Conservation (phyloP, 2,797 vertebrate species). For the Myoxocephalus aenaeus region DNA sequence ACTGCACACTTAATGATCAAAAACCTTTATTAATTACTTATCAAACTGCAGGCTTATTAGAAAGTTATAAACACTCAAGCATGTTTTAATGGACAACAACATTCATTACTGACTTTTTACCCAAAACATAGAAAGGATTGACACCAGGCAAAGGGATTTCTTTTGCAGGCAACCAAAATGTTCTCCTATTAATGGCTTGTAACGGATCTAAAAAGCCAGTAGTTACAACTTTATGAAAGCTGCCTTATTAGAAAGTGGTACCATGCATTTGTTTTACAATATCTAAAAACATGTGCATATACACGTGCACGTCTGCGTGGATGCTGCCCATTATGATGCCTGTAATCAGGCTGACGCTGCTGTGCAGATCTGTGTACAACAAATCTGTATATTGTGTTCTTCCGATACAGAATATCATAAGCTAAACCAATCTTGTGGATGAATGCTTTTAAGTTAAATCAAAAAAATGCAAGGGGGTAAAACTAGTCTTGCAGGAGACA, state of each 20-base stretch:
- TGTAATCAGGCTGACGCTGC: conserved; percentile 57
- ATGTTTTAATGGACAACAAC: neutral
- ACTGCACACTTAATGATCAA: neutral
- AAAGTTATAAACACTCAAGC: neutral
- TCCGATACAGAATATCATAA: conserved; percentile 69
- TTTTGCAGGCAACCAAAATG: neutral
- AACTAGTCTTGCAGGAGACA: conserved; percentile 82
- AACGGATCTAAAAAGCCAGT: neutral
- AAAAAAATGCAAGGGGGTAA: conserved; percentile 72
- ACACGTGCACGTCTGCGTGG: conserved; percentile 10
- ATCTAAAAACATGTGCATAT: conserved; percentile 19
- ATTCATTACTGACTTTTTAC: neutral
- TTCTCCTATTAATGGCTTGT: neutral
- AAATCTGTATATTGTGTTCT: conserved; percentile 66
- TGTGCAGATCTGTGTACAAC: conserved; percentile 30
- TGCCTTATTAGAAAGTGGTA: neutral
- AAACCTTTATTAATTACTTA: neutral
- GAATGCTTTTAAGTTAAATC: conserved; percentile 79
- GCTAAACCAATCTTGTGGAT: conserved; percentile 82
- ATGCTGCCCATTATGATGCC: conserved; percentile 40
- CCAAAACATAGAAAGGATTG: neutral
- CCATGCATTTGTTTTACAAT: neutral
- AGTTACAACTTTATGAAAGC: neutral
- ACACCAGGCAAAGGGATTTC: neutral
- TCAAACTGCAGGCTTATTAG: conserved; percentile 1